These are phyloP conservation scores for Mechanitis mazaeus DNA, from an alignment of 2,888 invertebrate species.

Conservation along the genomic window DNA sequence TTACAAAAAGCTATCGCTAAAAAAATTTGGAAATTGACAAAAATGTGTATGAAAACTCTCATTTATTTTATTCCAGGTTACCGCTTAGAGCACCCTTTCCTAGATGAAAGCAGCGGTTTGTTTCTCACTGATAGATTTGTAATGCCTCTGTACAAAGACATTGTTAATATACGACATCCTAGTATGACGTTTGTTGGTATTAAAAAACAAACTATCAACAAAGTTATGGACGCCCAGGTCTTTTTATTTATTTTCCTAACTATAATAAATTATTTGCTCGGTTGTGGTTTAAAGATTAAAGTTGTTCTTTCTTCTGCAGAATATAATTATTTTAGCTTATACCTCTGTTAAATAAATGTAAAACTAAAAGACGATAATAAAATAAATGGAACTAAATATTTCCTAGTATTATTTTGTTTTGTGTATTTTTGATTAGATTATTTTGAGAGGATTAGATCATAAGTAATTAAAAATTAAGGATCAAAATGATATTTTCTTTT, in stretches of 20 bases:
- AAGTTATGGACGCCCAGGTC: conserved; percentile 84
- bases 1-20: too few species aligned
- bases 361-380: too few species aligned
- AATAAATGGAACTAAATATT: too few species aligned
- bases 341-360: too few species aligned
- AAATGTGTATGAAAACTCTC: too few species aligned
- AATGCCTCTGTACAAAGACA: conserved; percentile 84
- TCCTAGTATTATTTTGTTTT: too few species aligned
- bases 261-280: neutral
- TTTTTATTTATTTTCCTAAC: neutral
- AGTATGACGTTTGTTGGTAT: conserved; percentile 86
- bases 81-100: conserved; percentile 81
- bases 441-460: too few species aligned
- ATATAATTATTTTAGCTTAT: too few species aligned
- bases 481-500: conserved; percentile 24
- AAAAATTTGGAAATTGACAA: neutral
- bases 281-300: neutral
- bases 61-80: conserved; percentile 73
- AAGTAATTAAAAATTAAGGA: too few species aligned
- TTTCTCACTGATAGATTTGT: conserved; percentile 79
- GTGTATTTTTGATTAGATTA: too few species aligned
- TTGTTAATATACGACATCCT: conserved; percentile 85
- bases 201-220: conserved; percentile 80
- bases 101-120: conserved; percentile 79
- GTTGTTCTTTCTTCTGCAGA: neutral